Evolutionary conservation across 2,888 invertebrate genomes (phyloP).

Genomic region (Caenorhabditis uteleia): DNA sequence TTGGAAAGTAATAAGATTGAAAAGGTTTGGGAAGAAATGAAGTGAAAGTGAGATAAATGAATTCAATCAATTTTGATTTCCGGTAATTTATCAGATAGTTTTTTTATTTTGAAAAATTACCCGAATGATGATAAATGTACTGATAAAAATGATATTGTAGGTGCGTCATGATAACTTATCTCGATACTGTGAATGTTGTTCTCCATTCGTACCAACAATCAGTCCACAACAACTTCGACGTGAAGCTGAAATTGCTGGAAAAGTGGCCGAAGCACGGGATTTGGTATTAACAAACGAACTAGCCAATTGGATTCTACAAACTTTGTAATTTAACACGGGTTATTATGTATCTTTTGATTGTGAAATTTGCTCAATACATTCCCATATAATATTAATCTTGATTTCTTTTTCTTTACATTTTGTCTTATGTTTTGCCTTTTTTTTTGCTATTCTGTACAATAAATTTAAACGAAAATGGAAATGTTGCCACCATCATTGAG

Average conservation of each 20-base stretch:
- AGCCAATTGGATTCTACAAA: constrained; percentile 26
- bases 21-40: background rate
- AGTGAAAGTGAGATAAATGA: too few relatives aligned
- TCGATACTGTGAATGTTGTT: constrained; percentile 61
- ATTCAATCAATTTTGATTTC: too few relatives aligned
- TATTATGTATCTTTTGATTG: background rate
- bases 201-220: constrained; percentile 46
- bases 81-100: too few relatives aligned
- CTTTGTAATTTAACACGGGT: constrained; percentile 7
- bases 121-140: background rate
- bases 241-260: constrained; percentile 33
- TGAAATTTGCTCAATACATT: too few relatives aligned
- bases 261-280: constrained; percentile 13
- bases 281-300: constrained; percentile 23
- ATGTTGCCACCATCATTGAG: too few relatives aligned
- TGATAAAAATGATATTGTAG: constrained; percentile 13
- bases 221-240: constrained; percentile 27
- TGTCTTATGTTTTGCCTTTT: too few relatives aligned
- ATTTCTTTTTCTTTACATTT: too few relatives aligned
- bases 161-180: constrained; percentile 50
- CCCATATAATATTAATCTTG: too few relatives aligned
- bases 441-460: too few relatives aligned
- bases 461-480: too few relatives aligned
- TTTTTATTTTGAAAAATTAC: too few relatives aligned
- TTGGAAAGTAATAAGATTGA: too few relatives aligned